Base-by-base conservation (phyloP, 2,113 vertebrate genomes). In the Brachyhypopomus occidentalis region DNA sequence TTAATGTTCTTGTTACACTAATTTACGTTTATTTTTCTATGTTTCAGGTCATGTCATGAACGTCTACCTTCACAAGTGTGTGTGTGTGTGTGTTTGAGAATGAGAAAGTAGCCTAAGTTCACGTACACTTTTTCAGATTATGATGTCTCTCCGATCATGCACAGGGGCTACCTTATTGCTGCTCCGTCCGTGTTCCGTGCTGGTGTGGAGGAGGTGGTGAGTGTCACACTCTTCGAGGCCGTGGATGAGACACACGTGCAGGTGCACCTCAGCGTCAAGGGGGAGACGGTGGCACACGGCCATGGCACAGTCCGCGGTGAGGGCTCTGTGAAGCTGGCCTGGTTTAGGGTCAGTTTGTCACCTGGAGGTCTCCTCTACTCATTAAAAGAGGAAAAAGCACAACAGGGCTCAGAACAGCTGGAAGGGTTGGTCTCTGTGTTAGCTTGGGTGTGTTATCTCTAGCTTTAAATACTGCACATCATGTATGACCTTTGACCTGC, bases 161-260 rank as follows among this genome's bases (percentile, higher is more conserved):
- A 69, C 88, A 98, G 96, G 88, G 96, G 96, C 45, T 98, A 97
- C 85, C 86, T 98, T 92, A 94, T 98, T 0, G 91, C 94, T 0
- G 95, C 95, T 0, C 96, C 96, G 71, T 98, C 96, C 0, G 95
- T 98, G 77, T 96, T 97, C 72, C 95, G 93, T 2, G 88, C 94
- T 0, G 96, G 96, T 0, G 91, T 96, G 1, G 95, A 96, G 81
- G 96, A 97, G 86, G 91, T 92, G 0, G 87, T 98, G 75, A 98
- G 97, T 0, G 86, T 98, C 3, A 97, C 96, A 86, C 94, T 97
- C 89, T 98, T 98, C 72, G 94, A 95, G n/a, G 89, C 93, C 0
- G 84, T 78, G 62, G 88, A 90, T 55, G 95, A 96, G 83, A 97
- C 96, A 0, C 91, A 84, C 0, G 95, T 97, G 79, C 96, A 96